Evolutionary conservation across 1,140 invertebrate species (phyloP), one percentile per base, ranked within the genome.

Genomic region (Zaprionus africanus): DNA sequence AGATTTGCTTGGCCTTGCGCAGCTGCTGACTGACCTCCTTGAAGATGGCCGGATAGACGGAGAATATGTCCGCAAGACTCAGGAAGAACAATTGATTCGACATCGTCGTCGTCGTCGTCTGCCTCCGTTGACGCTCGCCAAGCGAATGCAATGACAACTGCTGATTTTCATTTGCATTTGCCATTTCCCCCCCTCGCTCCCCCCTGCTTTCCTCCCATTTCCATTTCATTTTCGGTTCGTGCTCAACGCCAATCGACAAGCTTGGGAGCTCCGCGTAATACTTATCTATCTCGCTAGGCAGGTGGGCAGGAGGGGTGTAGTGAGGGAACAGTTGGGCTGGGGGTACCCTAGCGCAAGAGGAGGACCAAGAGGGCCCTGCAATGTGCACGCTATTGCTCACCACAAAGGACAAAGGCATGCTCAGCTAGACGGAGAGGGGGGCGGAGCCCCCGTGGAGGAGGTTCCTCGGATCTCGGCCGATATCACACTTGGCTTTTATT

Each of bases 41-140:
- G 41, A 93, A 92, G 28, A 93, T 93, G 60, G 82, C 79, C 24
- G 92, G 92, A 87, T 93, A 93, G 11, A 93, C 82, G 5, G 92
- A 93, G 72, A 93, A 93, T 62, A 93, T 93, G 59, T 93, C 91
- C 22, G 92, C 92, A 68, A 92, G 70, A 24, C 91, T 92, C 46
- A 92, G 73, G 66, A 92, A 92, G 56, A 92, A 92, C n/a, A 92
- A 62, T 28, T 91, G 86, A 75, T 92, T 92, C 17, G 88, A 79
- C 91, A 92, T 92, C 38, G 66, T 71, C 60, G 76, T 51, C 91
- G 92, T 92, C 38, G 66, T 71, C 60, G 76, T 51, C 63, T 15
- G 12, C 17, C 57, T 53, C 26, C 49, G 59, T 57, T 46, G 36
- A 61, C 58, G 66, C 24, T 43, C 38, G 38, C 68, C 77, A 46